Base-by-base conservation (phyloP, 2,113 vertebrate genomes). In the Scalopus aquaticus region DNA sequence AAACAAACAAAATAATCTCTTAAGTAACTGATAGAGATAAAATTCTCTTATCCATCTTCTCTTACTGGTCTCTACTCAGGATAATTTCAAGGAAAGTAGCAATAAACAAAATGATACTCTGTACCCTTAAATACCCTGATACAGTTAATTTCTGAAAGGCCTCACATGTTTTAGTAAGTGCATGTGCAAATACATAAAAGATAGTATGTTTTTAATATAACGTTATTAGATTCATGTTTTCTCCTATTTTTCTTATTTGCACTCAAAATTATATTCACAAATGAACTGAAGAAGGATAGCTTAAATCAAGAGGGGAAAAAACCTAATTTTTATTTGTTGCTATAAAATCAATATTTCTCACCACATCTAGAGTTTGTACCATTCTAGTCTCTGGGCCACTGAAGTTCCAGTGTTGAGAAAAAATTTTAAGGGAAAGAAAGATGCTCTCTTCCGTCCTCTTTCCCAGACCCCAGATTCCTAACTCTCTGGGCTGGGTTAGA, bases 131-230 rank as follows among this genome's bases (percentile, higher is more conserved):
- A 67, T 72, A 64, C 51, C 62, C 6, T 78, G 26, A 49, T 20
- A 58, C 39, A 54, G 77, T 83, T 84, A 60, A 74, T 95, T 91
- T 95, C 20, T 65, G 16, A 78, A 69, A 70, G 32, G 26, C n/a
- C 46, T 64, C 10, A 32, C 0, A 49, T 37, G 80, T 64, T 92
- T 70, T 67, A 37, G 22, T 58, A 56, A 70, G 1, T n/a, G 13
- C 82, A 64, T 70, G 2, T n/a, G 7, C 8, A 94, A 28, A 77
- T 28, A 73, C 79, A 58, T 67, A 83, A 70, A 92, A 60, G 70
- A 2, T 6, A 42, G 5, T 51, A 13, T n/a, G 16, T 49, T 95
- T 82, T 24, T 2, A 73, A 77, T 51, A 62, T 65, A 49, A 51
- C 15, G 82, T 93, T 32, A 56, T 51, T 69, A 24, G 2, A 20